phyloP scores from a whole-genome alignment of 2,888 invertebrate species.

The Steinernema hermaphroditum region DNA sequence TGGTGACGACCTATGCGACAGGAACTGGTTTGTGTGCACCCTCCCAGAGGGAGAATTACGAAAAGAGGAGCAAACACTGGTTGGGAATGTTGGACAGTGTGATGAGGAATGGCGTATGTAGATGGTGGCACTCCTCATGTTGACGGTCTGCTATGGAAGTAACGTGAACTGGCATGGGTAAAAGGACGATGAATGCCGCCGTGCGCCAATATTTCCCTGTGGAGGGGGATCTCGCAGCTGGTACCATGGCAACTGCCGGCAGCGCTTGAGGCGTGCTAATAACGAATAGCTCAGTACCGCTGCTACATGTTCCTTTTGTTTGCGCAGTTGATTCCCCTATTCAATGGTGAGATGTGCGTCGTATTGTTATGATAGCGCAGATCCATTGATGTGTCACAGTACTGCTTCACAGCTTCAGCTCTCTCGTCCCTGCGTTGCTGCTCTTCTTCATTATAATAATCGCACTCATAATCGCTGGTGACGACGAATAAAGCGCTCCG shows the following conservation, averaged over 20 bases:
- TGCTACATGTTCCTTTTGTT: neutral
- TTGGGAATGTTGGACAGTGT: neutral
- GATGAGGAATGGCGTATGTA: neutral
- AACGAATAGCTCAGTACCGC: neutral
- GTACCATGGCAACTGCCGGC: neutral
- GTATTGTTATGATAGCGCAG: slow-evolving; percentile 7
- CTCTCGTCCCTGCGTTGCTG: neutral
- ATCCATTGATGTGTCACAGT: neutral
- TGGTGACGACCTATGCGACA: neutral
- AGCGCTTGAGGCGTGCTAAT: neutral
- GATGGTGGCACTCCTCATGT: neutral
- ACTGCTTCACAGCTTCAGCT: neutral
- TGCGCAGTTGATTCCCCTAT: neutral
- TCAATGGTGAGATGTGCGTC: neutral
- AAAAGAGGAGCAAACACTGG: neutral
- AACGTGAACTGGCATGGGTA: too few relatives aligned
- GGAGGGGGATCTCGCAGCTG: too few relatives aligned
- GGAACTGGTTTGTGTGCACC: slow-evolving; percentile 1
- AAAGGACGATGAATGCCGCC: too few relatives aligned
- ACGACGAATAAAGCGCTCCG: slow-evolving; percentile 19
- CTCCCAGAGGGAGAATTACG: neutral
- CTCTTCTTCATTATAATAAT: slow-evolving; percentile 28
- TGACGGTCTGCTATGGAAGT: too few relatives aligned
- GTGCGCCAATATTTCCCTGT: too few relatives aligned
- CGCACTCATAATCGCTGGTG: slow-evolving; percentile 18